Base-by-base conservation (phyloP, 2,888 invertebrate genomes). In the Yponomeuta sedellus region DNA sequence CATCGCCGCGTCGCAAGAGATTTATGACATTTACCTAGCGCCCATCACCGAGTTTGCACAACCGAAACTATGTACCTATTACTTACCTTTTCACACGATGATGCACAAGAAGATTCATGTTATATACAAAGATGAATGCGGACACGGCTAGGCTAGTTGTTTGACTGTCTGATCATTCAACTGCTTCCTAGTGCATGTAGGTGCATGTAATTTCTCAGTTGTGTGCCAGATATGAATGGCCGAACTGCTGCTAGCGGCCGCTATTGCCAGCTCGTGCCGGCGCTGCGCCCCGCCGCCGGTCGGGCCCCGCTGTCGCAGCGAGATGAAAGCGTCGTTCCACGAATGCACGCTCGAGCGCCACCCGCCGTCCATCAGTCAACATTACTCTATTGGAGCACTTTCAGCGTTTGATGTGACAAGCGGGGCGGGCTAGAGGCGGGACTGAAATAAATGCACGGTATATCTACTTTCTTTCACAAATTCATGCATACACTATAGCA, bases 391-490 rank as follows among this genome's bases (percentile, higher is more conserved):
- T 16, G 16, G 44, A 52, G 16, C 44, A 52, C 44, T 52, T 52
- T 52, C 44, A 16, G 44, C 44, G 34, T 52, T 52, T 52, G 44
- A 52, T 52, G 44, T 52, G 44, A 52, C 44, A 52, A 52, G 44
- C 44, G 16, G 44, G 44, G 16, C 3, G 44, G 16, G 44, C 34
- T 34, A 5, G 44, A 16, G 44, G 44, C 44, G 44, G 16, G 44
- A 52, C 44, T 12, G 16, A 52, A 16, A 52, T 52, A 12, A 52
- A 8, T 52, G 44, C 44, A 16, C 3, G 44, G 16, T 52, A 52
- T 12, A 52, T 12, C 4, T 52, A 6, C 16, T 12, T 52, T 16
- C 44, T 16, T 52, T 34, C 34, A 34, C 6, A 34, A 34, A 34
- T 34, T 34, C 34, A 34, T 34, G 34, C 34, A 34, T 8, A 34